Evolutionary conservation across 2,797 vertebrate species (phyloP).

Genomic region (Gallirallus australis): DNA sequence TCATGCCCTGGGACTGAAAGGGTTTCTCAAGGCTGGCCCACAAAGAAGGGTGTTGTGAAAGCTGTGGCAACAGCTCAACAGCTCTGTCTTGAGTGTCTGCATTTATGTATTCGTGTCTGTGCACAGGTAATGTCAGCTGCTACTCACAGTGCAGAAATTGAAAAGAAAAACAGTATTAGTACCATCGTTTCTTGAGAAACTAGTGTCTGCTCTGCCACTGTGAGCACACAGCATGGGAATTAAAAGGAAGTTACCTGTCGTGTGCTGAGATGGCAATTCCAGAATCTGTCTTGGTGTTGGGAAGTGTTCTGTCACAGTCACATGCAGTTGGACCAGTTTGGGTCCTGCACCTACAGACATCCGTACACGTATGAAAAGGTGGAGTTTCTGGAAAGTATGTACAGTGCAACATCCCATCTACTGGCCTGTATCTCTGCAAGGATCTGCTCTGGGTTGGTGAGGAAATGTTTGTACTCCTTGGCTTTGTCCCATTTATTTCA

Average conservation of each 20-base stretch:
- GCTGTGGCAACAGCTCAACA: background rate
- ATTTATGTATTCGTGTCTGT: rapidly evolving
- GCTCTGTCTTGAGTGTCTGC: background rate
- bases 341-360: background rate
- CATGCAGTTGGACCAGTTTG: too few species aligned
- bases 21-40: background rate
- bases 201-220: background rate
- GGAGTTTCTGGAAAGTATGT: background rate
- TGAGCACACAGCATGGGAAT: background rate
- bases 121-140: background rate
- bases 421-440: background rate
- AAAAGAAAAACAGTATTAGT: background rate
- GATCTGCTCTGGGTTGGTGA: background rate
- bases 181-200: background rate
- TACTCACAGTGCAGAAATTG: background rate
- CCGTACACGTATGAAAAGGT: rapidly evolving
- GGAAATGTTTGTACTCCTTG: background rate
- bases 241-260: background rate
- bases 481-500: background rate
- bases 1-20: background rate
- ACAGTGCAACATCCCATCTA: rapidly evolving
- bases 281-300: rapidly evolving
- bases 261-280: background rate
- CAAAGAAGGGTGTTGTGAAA: background rate
- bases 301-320: background rate